phyloP scores from a whole-genome alignment of 2,888 invertebrate species.

The Pimpla rufipes region DNA sequence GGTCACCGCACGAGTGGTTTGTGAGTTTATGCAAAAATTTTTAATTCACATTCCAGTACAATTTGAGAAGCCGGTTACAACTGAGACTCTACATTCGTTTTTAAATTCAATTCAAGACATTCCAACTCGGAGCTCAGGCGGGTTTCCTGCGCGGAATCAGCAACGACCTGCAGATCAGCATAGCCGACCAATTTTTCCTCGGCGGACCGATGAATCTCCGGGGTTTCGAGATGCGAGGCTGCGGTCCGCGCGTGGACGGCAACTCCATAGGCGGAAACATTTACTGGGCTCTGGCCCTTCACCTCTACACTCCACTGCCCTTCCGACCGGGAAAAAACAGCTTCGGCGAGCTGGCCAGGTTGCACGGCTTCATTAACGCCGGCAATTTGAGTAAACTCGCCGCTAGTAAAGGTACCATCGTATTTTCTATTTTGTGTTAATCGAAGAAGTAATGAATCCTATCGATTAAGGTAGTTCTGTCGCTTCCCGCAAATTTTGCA shows the following conservation, averaged over 20 bases:
- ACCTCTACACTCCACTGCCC: conserved; percentile 96
- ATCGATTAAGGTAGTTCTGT: too few species aligned
- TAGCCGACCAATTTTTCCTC: conserved; percentile 92
- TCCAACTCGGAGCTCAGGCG: conserved; percentile 90
- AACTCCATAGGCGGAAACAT: conserved; percentile 91
- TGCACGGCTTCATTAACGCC: conserved; percentile 95
- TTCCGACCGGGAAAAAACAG: conserved; percentile 93
- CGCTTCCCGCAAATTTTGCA: too few species aligned
- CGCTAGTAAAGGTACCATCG: conserved; percentile 60
- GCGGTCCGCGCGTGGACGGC: conserved; percentile 93
- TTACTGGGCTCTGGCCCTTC: conserved; percentile 95
- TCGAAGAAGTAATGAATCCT: too few species aligned
- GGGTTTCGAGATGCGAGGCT: conserved; percentile 95
- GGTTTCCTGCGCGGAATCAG: conserved; percentile 90
- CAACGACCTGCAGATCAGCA: conserved; percentile 87
- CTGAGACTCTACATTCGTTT: background rate
- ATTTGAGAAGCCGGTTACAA: too few species aligned
- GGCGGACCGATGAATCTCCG: conserved; percentile 96
- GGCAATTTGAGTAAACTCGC: conserved; percentile 90
- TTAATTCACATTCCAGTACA: conserved; percentile 58
- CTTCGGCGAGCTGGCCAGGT: conserved; percentile 93
- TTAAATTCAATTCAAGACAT: conserved; percentile 86
- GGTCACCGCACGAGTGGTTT: conserved; percentile 88
- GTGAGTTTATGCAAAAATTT: conserved; percentile 83
- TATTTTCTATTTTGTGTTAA: background rate